Base-by-base conservation (phyloP, 2,797 vertebrate species). In the Sebastes paucispinis region DNA sequence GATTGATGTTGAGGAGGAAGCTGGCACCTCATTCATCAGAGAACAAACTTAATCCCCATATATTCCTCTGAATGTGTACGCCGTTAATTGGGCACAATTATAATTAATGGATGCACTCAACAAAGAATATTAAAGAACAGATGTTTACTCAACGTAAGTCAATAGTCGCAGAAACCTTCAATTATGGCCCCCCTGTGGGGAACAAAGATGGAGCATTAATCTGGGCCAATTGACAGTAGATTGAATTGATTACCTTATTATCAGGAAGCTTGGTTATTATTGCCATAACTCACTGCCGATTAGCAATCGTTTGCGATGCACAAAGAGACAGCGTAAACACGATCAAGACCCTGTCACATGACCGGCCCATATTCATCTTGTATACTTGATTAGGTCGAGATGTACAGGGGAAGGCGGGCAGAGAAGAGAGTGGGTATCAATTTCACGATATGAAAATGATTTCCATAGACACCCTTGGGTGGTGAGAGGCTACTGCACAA, bases 171-270 rank as follows among this genome's bases (percentile, higher is more conserved):
- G 87, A 93, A 95, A 91, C 87, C 94, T 94, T 95, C 94, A 94
- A 94, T 96, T 93, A 95, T 73, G 57, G 2, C 14, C 7, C 87
- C 84, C 88, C 92, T 77, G 24, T 75, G 77, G 92, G 93, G 88
- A 92, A 85, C 79, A 77, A 85, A 91, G 79, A 93, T 78, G 80
- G 80, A 88, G 81, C 94, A 93, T 93, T 93, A 91, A 91, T 95
- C 92, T 85, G 80, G 67, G 58, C 70, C 95, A 94, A 93, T 85
- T 95, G 95, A 93, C 93, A 94, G 92, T 60, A 91, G 91, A 96
- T 96, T 94, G 93, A 95, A 96, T 94, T 94, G 92, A 96, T 95
- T 94, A 94, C 81, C 95, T 94, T 93, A 95, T 96, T 95, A 95
- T 95, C 91, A 94, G 94, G 94, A 95, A 92, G 92, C 92, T 89